Base-by-base conservation (phyloP, 2,888 invertebrate species). In the Rotaria macrura region DNA sequence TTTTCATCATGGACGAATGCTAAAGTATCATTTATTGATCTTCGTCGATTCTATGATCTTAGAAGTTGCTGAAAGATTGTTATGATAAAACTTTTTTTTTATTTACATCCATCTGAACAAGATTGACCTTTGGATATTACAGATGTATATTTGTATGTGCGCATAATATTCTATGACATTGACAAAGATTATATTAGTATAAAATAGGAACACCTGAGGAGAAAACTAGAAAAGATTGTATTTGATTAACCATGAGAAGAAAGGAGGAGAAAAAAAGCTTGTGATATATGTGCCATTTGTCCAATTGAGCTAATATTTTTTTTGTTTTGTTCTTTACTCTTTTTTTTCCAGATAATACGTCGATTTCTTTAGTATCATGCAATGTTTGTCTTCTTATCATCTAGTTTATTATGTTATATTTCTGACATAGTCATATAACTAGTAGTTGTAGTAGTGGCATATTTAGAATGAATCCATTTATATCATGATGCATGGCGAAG, bases 141-240 rank as follows among this genome's bases (percentile, higher is more conserved):
- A 65, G 0, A 29, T 34, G 34, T 2, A 65, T 34, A 65, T 17
- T 5, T 65, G 14, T 12, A 65, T 34, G 65, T 65, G 34, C 20
- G 20, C 34, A 34, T 65, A 65, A 65, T 65, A 34, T 34, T 17
- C 65, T 65, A 34, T 65, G 34, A 6, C 34, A 65, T 34, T 65
- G 14, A 65, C 34, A 34, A 65, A 34, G 65, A 65, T 65, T 34
- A 65, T 29, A 29, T 65, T 65, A 65, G 17, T 65, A 65, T 65
- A 65, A 65, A 65, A 65, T 65, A 65, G 65, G 65, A 65, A 65
- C 65, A 65, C 65, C 65, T 65, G 65, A 65, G 34, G 65, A 65
- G 65, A 65, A n/a, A 65, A 34, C 34, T 7, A 65, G 6, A 29
- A 49, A 49, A 4, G 6, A 20, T 34, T 65, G 34, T 65, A 20